Base-by-base conservation (phyloP, 2,113 vertebrate genomes). In the Atlantisia rogersi region DNA sequence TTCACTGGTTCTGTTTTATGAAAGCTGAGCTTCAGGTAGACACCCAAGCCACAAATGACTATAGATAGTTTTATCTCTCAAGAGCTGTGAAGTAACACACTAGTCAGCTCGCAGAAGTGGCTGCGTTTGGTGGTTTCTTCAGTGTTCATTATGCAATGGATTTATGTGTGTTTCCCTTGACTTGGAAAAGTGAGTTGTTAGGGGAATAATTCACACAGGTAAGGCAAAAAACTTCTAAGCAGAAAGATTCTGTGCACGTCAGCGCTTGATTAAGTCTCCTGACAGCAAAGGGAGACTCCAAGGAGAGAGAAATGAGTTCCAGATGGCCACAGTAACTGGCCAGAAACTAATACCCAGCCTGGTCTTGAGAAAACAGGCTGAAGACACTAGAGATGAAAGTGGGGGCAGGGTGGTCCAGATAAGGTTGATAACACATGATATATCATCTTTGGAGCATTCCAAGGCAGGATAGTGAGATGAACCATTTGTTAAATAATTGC, bases 401-500 rank as follows among this genome's bases (percentile, higher is more conserved):
- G 75, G 94, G 96, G 94, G 83, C 96, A 90, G 93, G 95, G 96
- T 96, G 96, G 96, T 96, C 93, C 79, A 92, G 97, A 97, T 97
- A 97, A 94, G 90, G 89, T 67, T 91, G 88, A 95, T 97, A 95
- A 92, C 88, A 94, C n/a, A 31, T 92, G 94, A 97, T 95, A 58
- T 59, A 95, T 95, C 96, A 84, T 96, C 95, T 88, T 39, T 31
- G 79, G 82, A 56, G 83, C 77, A 71, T 78, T 94, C 82, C 82
- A 50, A 80, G 79, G 88, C 91, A 78, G 48, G 37, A 28, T 6
- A 53, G 75, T 94, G 94, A 97, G 87, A 65, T 73, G 88, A 95
- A 91, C 89, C 96, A 83, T 95, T 96, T 95, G 94, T 29, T 87
- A 35, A 76, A 64, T 28, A 48, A 11, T 37, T 63, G 65, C 63